A percentile compares a stretch with the other conserved stretches of the same genome.
These are phyloP conservation scores for Nesospiza acunhae DNA, from an alignment of 2,113 vertebrate species.

Conservation along the genomic window DNA sequence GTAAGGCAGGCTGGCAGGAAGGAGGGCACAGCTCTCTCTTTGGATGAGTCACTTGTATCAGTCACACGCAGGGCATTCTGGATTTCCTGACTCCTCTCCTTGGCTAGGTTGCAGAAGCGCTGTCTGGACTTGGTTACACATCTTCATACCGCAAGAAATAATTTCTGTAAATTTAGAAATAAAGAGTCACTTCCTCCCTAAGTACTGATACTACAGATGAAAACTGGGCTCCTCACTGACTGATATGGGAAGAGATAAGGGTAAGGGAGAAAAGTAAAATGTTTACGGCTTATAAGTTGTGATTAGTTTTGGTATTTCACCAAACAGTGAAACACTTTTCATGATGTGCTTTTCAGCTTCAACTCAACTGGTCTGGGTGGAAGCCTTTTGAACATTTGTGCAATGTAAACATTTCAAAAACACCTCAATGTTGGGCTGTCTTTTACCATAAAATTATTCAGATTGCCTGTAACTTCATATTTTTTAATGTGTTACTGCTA, in stretches of 20 bases:
- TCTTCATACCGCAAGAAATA: not conserved
- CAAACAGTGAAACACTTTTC: not conserved
- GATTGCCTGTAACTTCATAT: not conserved
- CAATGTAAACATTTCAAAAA: not conserved
- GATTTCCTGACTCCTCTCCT: not conserved
- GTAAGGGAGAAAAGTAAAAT: not conserved
- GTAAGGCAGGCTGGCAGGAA: not conserved
- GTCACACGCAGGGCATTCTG: fast-evolving
- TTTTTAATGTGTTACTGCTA: not conserved
- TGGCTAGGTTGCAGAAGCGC: fast-evolving
- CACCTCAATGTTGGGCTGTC: not conserved
- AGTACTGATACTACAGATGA: not conserved
- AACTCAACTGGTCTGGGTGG: not conserved
- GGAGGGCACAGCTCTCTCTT: fast-evolving
- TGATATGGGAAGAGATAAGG: not conserved
- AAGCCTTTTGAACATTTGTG: not conserved
- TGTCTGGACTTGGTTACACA: not conserved
- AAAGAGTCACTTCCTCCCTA: not conserved
- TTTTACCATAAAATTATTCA: not conserved
- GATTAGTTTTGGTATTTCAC: not conserved
- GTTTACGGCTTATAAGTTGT: not conserved
- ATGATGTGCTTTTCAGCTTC: not conserved
- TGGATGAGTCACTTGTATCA: fast-evolving
- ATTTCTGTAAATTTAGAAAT: not conserved
- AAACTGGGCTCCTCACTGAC: fast-evolving